Conservation (phyloP, 1,140 invertebrate genomes). For the Nixonia krombeini region DNA sequence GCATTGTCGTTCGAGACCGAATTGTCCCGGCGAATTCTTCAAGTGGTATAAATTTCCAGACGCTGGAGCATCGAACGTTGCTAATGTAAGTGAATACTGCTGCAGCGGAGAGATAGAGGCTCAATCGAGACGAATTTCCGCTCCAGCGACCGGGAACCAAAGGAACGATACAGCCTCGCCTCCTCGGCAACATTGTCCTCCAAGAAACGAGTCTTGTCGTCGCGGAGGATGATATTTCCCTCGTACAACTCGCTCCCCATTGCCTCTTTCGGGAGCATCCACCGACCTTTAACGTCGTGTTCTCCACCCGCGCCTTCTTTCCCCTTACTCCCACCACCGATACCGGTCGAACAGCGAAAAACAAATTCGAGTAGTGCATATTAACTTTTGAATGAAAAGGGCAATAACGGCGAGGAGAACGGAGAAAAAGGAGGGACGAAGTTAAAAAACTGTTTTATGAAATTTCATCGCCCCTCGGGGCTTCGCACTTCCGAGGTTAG, state of each 20-base stretch:
- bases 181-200: conserved; percentile 31
- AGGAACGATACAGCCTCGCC: conserved; percentile 27
- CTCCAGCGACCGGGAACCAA: conserved; percentile 25
- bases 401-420: too few species aligned
- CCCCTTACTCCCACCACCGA: too few species aligned
- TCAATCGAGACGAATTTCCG: conserved; percentile 43
- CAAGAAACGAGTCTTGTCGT: background rate
- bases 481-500: conserved; percentile 27
- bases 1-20: too few species aligned
- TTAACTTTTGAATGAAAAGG: too few species aligned
- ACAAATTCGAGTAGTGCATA: too few species aligned
- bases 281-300: too few species aligned
- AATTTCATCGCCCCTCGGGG: conserved; percentile 27
- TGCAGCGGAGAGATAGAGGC: conserved; percentile 35
- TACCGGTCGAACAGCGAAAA: too few species aligned
- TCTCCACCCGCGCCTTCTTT: too few species aligned
- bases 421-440: conserved; percentile 20
- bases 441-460: conserved; percentile 37
- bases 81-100: conserved; percentile 36
- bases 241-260: background rate
- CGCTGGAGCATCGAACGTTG: conserved; percentile 10
- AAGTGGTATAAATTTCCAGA: conserved; percentile 32
- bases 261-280: too few species aligned
- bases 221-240: background rate
- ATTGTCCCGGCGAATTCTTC: conserved; percentile 31